These are phyloP conservation scores for Felis chaus DNA, from an alignment of 2,113 vertebrate species.

Conservation along the genomic window DNA sequence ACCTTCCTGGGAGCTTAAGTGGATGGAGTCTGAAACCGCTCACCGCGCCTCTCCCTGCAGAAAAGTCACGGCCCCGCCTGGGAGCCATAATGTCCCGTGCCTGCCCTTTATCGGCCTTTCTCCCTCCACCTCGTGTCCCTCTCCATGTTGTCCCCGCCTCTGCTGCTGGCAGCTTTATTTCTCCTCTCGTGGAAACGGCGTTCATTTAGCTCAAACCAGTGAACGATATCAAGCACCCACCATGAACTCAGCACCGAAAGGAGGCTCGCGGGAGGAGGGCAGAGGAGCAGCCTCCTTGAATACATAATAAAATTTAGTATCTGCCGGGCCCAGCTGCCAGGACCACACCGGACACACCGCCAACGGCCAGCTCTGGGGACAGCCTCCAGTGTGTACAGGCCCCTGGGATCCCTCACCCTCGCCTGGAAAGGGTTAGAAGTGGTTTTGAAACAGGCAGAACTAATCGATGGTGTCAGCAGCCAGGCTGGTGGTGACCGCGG, in stretches of 20 bases:
- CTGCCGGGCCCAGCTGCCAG: fast-evolving
- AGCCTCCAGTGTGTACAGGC: fast-evolving
- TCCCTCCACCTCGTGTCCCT: background rate
- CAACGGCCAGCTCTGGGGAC: background rate
- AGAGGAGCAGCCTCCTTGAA: background rate
- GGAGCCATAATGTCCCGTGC: no score
- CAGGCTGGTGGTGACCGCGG: fast-evolving
- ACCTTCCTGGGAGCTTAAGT: background rate
- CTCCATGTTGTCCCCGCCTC: background rate
- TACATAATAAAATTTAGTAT: fast-evolving
- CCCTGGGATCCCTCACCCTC: background rate
- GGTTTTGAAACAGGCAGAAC: background rate
- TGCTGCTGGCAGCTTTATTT: background rate
- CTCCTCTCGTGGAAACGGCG: background rate
- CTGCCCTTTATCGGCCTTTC: background rate
- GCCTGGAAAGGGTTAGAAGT: no score
- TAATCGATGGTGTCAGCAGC: background rate
- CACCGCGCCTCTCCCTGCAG: background rate
- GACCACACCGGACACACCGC: background rate
- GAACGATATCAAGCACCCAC: background rate
- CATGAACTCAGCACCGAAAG: background rate
- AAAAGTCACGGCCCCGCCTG: background rate
- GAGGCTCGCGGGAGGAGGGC: background rate
- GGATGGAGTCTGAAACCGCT: background rate
- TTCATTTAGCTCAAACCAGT: background rate